These are phyloP conservation scores for Drosophila bipectinata DNA, from an alignment of 1,140 invertebrate genomes.

Conservation along the genomic window DNA sequence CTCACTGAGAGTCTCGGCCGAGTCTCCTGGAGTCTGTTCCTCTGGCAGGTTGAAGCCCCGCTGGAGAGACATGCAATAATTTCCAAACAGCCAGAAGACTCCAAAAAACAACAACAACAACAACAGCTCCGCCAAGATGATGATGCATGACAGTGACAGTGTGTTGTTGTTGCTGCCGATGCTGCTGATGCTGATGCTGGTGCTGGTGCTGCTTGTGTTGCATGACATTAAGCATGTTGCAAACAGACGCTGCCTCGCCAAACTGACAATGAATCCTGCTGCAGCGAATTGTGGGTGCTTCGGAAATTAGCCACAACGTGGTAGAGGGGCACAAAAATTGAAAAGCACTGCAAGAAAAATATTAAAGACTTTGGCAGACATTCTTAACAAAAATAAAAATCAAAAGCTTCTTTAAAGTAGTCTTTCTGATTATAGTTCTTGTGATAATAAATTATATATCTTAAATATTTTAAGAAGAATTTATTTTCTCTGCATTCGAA, in stretches of 20 bases:
- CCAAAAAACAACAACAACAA: constrained; percentile 20
- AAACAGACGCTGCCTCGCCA: constrained; percentile 68
- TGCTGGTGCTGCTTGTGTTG: constrained; percentile 37
- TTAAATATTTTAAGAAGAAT: neutral
- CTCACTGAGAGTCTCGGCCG: constrained; percentile 66
- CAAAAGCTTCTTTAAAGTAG: neutral
- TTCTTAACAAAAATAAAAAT: neutral
- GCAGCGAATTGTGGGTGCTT: constrained; percentile 80
- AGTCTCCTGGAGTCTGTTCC: constrained; percentile 23
- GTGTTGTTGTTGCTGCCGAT: constrained; percentile 62
- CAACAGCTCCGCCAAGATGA: constrained; percentile 54
- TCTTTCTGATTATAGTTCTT: too few species aligned
- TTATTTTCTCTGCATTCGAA: constrained; percentile 34
- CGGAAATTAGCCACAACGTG: constrained; percentile 72
- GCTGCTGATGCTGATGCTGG: constrained; percentile 27
- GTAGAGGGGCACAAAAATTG: neutral
- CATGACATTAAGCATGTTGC: constrained; percentile 80
- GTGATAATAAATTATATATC: too few species aligned
- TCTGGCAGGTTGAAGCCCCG: constrained; percentile 23
- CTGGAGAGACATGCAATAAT: constrained; percentile 73
- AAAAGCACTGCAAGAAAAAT: neutral
- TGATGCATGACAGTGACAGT: constrained; percentile 81
- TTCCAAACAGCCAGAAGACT: constrained; percentile 61
- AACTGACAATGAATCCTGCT: constrained; percentile 55
- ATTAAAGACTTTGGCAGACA: neutral